phyloP scores from a whole-genome alignment of 2,113 vertebrate genomes.

The Aptenodytes patagonicus region DNA sequence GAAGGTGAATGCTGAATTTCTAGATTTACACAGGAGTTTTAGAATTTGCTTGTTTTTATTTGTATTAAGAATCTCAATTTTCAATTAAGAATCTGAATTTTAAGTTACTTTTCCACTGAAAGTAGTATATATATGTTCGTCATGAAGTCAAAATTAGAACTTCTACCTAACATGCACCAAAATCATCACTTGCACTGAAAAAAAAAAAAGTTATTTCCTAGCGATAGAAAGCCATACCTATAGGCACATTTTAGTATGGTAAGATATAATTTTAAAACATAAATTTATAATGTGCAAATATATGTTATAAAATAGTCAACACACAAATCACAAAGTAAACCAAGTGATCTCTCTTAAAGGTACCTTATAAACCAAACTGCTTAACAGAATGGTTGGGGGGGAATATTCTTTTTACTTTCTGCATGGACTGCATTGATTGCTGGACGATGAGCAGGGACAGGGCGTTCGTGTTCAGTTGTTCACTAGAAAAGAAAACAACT shows the following conservation, averaged over 20 bases:
- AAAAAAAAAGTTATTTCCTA: background rate
- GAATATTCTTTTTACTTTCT: background rate
- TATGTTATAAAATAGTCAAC: background rate
- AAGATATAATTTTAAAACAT: background rate
- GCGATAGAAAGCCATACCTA: background rate
- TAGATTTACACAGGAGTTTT: background rate
- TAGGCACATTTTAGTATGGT: background rate
- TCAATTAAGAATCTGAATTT: background rate
- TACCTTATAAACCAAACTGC: background rate
- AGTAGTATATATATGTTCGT: background rate
- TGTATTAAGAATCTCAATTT: background rate
- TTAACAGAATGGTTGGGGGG: background rate
- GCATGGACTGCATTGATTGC: background rate
- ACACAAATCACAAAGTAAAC: background rate
- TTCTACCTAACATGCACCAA: background rate
- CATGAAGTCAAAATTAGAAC: background rate
- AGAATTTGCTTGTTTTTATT: background rate
- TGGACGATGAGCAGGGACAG: background rate
- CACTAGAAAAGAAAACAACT: background rate
- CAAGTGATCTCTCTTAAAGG: background rate
- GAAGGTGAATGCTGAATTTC: background rate
- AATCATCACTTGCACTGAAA: background rate
- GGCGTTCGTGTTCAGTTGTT: background rate
- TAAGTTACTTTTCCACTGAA: background rate
- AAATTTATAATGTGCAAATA: background rate